Conservation (phyloP, 1,140 invertebrate species). For the Conus betulinus region DNA sequence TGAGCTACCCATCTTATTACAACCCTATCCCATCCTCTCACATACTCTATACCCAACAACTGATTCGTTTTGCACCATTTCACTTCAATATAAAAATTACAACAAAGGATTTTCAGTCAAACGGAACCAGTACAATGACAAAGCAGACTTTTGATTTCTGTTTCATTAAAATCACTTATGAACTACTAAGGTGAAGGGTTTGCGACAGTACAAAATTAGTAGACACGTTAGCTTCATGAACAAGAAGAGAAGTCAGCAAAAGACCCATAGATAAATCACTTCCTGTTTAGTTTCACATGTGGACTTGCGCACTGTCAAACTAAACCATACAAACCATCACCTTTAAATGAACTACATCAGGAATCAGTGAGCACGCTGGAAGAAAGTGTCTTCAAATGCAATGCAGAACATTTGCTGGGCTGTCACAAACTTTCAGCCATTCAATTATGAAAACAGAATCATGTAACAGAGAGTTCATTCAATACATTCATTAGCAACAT, state of each 20-base stretch:
- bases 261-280: neutral
- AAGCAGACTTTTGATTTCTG: neutral
- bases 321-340: constrained; percentile 14
- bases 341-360: constrained; percentile 15
- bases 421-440: neutral
- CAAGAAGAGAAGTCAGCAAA: neutral
- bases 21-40: too few relatives aligned
- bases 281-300: neutral
- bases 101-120: neutral
- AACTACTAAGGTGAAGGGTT: neutral
- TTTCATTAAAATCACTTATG: too few relatives aligned
- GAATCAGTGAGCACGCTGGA: constrained; percentile 35
- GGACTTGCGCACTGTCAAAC: neutral
- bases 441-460: too few relatives aligned
- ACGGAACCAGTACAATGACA: constrained; percentile 1
- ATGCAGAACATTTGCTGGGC: neutral
- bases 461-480: too few relatives aligned
- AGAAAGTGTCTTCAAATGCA: constrained; percentile 22
- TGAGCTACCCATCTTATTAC: too few relatives aligned
- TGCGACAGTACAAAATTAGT: neutral
- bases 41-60: too few relatives aligned
- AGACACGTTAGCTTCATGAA: neutral
- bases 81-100: too few relatives aligned
- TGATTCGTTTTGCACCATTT: too few relatives aligned
- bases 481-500: too few relatives aligned